A percentile compares a stretch with the other conserved stretches of the same genome.
These are phyloP conservation scores for Metalampra italica DNA, from an alignment of 2,888 invertebrate genomes.

Conservation along the genomic window DNA sequence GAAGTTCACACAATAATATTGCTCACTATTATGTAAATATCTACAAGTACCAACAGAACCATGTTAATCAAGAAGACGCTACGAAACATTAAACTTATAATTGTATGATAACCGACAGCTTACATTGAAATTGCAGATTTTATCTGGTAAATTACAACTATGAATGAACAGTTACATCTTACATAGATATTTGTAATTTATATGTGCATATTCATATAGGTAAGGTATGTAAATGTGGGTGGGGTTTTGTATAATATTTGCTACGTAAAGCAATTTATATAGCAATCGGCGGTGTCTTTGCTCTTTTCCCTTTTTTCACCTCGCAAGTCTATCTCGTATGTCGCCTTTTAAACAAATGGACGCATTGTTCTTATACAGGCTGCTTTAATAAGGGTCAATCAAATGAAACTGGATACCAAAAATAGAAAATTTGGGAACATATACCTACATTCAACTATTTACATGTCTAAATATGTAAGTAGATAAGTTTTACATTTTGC, in stretches of 20 bases:
- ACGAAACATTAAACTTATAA: slow-evolving; percentile 2
- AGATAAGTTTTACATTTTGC: too few species aligned
- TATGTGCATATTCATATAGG: slow-evolving; percentile 5
- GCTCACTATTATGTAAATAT: not conserved
- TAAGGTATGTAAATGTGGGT: too few species aligned
- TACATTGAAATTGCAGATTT: slow-evolving; percentile 15
- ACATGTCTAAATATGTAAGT: too few species aligned
- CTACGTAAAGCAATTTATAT: not conserved
- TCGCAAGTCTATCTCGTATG: not conserved
- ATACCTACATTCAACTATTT: too few species aligned
- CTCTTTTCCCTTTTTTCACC: not conserved
- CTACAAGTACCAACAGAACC: not conserved
- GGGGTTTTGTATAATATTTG: not conserved
- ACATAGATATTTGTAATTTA: slow-evolving; percentile 7
- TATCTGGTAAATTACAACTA: slow-evolving; percentile 20
- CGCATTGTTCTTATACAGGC: too few species aligned
- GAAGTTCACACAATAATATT: not conserved
- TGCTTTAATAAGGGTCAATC: too few species aligned
- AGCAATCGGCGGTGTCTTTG: not conserved
- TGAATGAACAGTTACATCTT: slow-evolving; percentile 22
- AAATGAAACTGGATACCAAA: too few species aligned
- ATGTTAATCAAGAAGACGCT: not conserved
- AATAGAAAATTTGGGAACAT: too few species aligned
- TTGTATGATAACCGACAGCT: slow-evolving; percentile 2
- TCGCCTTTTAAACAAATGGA: too few species aligned